Percentiles rank a stretch among this genome's conserved stretches.
Evolutionary conservation across 2,113 vertebrate species (phyloP).

Genomic region (Myiagra hebetior): DNA sequence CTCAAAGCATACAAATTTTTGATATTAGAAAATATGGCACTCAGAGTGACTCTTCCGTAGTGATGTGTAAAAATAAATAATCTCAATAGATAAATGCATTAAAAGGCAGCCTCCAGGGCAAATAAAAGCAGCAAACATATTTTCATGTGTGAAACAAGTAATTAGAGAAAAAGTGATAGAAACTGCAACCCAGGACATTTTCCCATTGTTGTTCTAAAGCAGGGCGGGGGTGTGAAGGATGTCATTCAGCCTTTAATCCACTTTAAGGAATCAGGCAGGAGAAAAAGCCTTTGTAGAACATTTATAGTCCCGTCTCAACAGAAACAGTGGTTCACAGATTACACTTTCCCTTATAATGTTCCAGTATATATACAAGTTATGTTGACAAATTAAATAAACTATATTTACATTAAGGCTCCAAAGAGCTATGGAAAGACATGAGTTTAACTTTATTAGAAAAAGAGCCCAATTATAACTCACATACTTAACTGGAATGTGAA

Average conservation of each 20-base stretch:
- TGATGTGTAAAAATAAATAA: slow-evolving; percentile 45
- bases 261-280: neutral
- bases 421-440: neutral
- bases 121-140: slow-evolving; percentile 27
- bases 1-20: slow-evolving; percentile 24
- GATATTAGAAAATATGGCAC: slow-evolving; percentile 10
- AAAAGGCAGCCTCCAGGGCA: slow-evolving; percentile 29
- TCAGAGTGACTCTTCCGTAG: neutral
- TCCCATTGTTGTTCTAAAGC: neutral
- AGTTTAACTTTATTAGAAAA: slow-evolving; percentile 40
- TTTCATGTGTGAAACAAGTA: slow-evolving; percentile 48
- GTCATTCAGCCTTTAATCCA: neutral
- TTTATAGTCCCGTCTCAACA: slow-evolving; percentile 6
- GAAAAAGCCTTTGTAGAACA: slow-evolving; percentile 12
- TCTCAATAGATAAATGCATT: slow-evolving; percentile 18
- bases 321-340: neutral
- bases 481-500: neutral
- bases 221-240: neutral
- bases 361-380: slow-evolving; percentile 20
- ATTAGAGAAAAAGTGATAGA: slow-evolving; percentile 37
- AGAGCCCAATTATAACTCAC: neutral
- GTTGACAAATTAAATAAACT: slow-evolving; percentile 51
- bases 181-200: slow-evolving; percentile 23
- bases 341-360: slow-evolving; percentile 22
- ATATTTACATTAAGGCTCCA: slow-evolving; percentile 29